Base-by-base conservation (phyloP, 2,113 vertebrate species). In the Castor canadensis region DNA sequence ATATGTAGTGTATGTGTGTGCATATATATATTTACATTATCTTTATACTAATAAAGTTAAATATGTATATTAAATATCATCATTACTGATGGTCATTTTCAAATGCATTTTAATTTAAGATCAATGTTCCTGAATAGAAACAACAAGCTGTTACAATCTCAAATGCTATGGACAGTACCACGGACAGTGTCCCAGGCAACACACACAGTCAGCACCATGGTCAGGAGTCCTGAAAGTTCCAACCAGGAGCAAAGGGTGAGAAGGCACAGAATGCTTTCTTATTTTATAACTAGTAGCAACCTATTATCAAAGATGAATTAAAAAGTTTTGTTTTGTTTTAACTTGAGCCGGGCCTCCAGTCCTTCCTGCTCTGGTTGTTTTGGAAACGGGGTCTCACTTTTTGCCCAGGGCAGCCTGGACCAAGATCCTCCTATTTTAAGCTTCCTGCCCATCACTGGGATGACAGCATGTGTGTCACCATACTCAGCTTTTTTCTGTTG, bases 171-270 rank as follows among this genome's bases (percentile, higher is more conserved):
- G 35, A 49, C 81, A 95, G 95, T 30, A 96, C 97, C 95, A 90
- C 7, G 2, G 71, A 24, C 60, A 89, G 72, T 35, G 9, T 3
- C 81, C 16, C 0, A 2, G 4, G 22, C 94, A 92, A 88, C 64
- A 87, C 88, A n/a, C 91, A 87, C 0, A 73, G 89, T 79, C 95
- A 95, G 96, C 87, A 26, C 81, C 91, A 84, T 6, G 22, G 22
- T 20, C 69, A 20, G 13, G 4, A 9, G 12, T 38, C 60, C 72
- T 52, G 15, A 95, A 49, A 17, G 22, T 26, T 81, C 69, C 43
- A 69, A 40, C 1, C 38, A 87, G 56, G 5, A 58, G 11, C 35
- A 73, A 90, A 75, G 19, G n/a, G 62, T 38, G 9, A 73, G 20
- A 85, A 40, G 13, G 28, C 17, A 38, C 11, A 45, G 56, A 84